A percentile compares a stretch with the other conserved stretches of the same genome.
phyloP scores from a whole-genome alignment of 2,113 vertebrate genomes.

The Oreotrochilus melanogaster region DNA sequence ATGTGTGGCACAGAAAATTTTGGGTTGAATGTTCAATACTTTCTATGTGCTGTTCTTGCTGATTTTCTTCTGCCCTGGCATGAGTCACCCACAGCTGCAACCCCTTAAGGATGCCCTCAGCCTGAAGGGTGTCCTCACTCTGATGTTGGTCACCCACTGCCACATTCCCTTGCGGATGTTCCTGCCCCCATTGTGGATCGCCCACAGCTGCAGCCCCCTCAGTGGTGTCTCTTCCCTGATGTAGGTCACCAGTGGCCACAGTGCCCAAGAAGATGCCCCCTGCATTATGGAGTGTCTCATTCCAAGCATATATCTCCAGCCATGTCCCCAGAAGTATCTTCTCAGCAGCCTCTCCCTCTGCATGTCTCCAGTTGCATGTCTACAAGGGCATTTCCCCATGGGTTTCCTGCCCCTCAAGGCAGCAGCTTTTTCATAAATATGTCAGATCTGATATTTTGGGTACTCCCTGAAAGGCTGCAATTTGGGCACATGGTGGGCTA shows the following conservation, averaged over 20 bases:
- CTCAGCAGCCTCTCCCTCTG: not conserved
- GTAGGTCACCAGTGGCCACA: not conserved
- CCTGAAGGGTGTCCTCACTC: not conserved
- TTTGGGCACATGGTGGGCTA: not conserved
- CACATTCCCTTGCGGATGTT: not conserved
- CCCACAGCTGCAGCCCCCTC: not conserved
- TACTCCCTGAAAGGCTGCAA: not conserved
- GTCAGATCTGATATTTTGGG: not conserved
- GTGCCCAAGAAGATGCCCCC: not conserved
- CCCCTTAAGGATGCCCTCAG: not conserved
- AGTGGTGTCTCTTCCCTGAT: not conserved
- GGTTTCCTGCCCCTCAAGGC: not conserved
- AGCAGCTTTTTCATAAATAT: not conserved
- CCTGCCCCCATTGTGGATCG: fast-evolving
- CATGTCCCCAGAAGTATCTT: not conserved
- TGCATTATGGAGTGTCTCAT: not conserved
- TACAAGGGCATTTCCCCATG: not conserved
- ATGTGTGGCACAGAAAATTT: not conserved
- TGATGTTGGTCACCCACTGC: not conserved
- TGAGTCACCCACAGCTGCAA: fast-evolving
- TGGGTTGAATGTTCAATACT: not conserved
- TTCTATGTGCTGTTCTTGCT: not conserved
- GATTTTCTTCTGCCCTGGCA: not conserved
- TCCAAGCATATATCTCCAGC: not conserved
- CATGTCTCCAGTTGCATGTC: fast-evolving